Conservation (phyloP, 2,888 invertebrate genomes). For the Scrobipalpa atriplicella region DNA sequence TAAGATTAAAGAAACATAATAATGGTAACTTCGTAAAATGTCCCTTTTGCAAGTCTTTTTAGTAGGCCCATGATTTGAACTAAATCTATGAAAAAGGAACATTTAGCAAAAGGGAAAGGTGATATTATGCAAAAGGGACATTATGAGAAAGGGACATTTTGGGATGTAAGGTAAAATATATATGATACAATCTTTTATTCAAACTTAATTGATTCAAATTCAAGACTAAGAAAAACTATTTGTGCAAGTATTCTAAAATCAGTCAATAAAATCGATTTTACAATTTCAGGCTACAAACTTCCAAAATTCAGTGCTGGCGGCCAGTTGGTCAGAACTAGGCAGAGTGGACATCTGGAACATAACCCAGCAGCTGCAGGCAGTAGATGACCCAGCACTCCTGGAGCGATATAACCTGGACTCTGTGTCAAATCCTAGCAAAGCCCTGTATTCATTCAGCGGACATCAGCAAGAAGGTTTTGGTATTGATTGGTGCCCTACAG, state of each 20-base stretch:
- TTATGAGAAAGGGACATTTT: too few species aligned
- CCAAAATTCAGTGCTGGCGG: conserved; percentile 88
- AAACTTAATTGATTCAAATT: not conserved
- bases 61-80: too few species aligned
- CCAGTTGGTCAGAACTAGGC: conserved; percentile 98
- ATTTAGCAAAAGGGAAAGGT: too few species aligned
- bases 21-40: too few species aligned
- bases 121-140: too few species aligned
- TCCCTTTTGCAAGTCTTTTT: too few species aligned
- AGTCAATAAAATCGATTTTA: conserved; percentile 7
- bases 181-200: too few species aligned
- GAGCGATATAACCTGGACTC: conserved; percentile 85
- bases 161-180: too few species aligned
- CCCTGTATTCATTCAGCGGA: conserved; percentile 94
- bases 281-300: conserved; percentile 80
- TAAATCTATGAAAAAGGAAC: too few species aligned
- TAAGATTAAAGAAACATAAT: too few species aligned
- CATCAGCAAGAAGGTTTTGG: conserved; percentile 98
- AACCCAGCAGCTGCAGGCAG: conserved; percentile 89
- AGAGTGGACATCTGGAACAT: conserved; percentile 97
- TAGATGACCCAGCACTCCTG: conserved; percentile 87
- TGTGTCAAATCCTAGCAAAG: conserved; percentile 80
- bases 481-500: conserved; percentile 94
- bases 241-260: not conserved
- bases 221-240: too few species aligned